phyloP scores from a whole-genome alignment of 2,888 invertebrate species.

The Diaprepes abbreviatus region DNA sequence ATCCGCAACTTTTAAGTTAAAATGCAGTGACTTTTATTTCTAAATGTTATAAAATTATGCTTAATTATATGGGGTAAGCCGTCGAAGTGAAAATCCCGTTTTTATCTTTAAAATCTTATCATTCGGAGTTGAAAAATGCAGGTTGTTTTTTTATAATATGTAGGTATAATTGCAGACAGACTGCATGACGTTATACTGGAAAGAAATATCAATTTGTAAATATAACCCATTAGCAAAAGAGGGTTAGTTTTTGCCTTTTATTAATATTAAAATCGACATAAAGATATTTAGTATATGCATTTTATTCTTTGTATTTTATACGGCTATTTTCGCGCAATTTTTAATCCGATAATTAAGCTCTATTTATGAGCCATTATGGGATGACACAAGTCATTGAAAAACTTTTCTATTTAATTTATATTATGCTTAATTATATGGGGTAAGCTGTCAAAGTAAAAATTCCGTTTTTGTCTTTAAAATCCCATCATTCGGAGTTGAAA shows the following conservation, averaged over 20 bases:
- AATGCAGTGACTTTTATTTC: slow-evolving; percentile 24
- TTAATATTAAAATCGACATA: too few species aligned
- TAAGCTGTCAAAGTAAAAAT: slow-evolving; percentile 35
- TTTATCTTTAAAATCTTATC: slow-evolving; percentile 40
- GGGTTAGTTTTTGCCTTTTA: too few species aligned
- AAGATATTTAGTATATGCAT: too few species aligned
- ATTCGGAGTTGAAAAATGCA: neutral
- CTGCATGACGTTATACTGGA: too few species aligned
- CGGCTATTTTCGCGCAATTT: too few species aligned
- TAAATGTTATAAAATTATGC: slow-evolving; percentile 43
- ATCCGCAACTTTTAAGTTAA: slow-evolving; percentile 21
- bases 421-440: slow-evolving; percentile 39
- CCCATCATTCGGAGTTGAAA: slow-evolving; percentile 2
- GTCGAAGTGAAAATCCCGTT: slow-evolving; percentile 35
- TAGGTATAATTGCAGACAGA: neutral
- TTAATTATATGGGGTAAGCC: slow-evolving; percentile 34
- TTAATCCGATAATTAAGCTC: too few species aligned
- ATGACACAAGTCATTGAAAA: too few species aligned
- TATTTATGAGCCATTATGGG: too few species aligned
- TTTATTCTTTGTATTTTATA: too few species aligned
- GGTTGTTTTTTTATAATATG: neutral
- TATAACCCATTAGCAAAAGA: too few species aligned
- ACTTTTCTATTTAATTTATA: too few species aligned
- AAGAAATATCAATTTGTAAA: too few species aligned
- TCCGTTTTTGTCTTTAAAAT: slow-evolving; percentile 37